Evolutionary conservation across 2,888 invertebrate genomes (phyloP).

Genomic region (Andrena camellia): DNA sequence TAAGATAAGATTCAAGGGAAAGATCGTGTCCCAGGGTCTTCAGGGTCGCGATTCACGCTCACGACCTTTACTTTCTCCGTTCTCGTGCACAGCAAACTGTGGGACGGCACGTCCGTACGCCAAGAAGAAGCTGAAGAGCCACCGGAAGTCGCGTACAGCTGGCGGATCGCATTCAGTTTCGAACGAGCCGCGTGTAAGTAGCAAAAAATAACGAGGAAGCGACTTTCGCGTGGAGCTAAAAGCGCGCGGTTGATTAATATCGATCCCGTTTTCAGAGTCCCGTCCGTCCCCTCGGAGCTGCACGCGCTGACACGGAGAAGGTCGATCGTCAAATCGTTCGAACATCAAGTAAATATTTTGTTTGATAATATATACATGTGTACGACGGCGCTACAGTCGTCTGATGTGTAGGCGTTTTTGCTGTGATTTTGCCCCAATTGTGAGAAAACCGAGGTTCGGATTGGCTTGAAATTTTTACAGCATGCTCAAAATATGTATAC

Average conservation of each 20-base stretch:
- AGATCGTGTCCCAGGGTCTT: constrained; percentile 69
- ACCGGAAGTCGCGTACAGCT: constrained; percentile 61
- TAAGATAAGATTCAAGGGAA: constrained; percentile 73
- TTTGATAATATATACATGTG: too few relatives aligned
- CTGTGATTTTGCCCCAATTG: too few relatives aligned
- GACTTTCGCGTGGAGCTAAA: constrained; percentile 39
- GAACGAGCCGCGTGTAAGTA: not conserved
- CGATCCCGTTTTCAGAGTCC: not conserved
- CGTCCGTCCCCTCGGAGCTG: not conserved
- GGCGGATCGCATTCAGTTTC: constrained; percentile 15
- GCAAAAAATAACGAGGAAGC: constrained; percentile 22
- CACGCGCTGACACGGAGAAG: not conserved
- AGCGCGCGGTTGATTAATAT: constrained; percentile 36
- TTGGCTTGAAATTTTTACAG: too few relatives aligned
- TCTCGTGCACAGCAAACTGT: constrained; percentile 44
- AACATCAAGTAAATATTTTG: not conserved
- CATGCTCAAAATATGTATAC: too few relatives aligned
- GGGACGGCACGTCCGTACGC: constrained; percentile 17
- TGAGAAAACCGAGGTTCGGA: too few relatives aligned
- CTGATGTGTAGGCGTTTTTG: too few relatives aligned
- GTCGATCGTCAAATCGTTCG: not conserved
- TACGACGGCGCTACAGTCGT: too few relatives aligned
- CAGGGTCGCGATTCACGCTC: constrained; percentile 78
- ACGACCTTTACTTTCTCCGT: constrained; percentile 79
- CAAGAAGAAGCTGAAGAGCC: constrained; percentile 16